phyloP scores from a whole-genome alignment of 1,140 invertebrate genomes.

The Platorchestia sp. region DNA sequence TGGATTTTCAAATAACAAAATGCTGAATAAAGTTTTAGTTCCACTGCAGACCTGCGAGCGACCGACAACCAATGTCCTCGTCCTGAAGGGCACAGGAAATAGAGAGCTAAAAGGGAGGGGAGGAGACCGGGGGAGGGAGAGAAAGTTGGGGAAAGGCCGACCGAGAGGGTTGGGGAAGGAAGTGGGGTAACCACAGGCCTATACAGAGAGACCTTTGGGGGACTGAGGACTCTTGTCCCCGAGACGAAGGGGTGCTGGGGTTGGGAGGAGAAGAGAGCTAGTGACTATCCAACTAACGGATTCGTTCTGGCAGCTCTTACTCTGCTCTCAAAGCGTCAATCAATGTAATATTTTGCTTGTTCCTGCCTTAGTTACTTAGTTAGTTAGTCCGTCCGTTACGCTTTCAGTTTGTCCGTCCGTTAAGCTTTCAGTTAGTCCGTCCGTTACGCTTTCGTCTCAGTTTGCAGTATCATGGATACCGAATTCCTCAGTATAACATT shows the following conservation, averaged over 20 bases:
- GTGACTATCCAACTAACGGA: not conserved
- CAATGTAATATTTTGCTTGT: no score
- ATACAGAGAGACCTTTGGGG: constrained; percentile 15
- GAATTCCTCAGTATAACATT: no score
- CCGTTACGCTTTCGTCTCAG: no score
- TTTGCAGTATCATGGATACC: no score
- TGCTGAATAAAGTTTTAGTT: not conserved
- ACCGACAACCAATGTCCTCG: not conserved
- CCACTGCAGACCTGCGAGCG: not conserved
- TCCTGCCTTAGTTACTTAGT: no score
- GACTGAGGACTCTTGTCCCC: constrained; percentile 13
- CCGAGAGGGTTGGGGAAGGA: not conserved
- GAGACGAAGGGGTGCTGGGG: not conserved
- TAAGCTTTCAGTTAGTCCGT: not conserved
- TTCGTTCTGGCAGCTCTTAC: not conserved
- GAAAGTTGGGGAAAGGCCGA: not conserved
- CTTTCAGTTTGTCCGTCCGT: not conserved
- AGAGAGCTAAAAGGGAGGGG: not conserved
- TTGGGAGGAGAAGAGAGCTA: not conserved
- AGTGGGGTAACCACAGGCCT: not conserved
- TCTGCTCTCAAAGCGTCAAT: not conserved
- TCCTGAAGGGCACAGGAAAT: not conserved
- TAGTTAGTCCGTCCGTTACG: no score
- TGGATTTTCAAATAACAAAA: not conserved
- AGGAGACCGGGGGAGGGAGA: not conserved